Percentiles rank a stretch among this genome's conserved stretches.
phyloP scores from a whole-genome alignment of 2,888 invertebrate genomes.

The Plemyria rubiginata region DNA sequence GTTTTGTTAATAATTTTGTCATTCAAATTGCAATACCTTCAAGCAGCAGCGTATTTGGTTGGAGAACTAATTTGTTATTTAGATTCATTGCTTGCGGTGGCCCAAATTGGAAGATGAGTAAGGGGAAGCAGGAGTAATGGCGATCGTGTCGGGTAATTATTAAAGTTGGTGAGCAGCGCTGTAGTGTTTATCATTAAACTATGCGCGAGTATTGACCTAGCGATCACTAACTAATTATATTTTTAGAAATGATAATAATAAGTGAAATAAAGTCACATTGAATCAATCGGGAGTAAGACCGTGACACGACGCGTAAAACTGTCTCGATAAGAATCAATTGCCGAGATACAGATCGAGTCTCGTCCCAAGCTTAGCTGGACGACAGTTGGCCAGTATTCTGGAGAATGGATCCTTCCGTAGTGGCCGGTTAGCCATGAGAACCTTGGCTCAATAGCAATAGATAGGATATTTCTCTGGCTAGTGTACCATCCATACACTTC shows the following conservation, averaged over 20 bases:
- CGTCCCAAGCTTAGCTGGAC: slow-evolving; percentile 53
- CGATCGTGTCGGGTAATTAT: too few species aligned
- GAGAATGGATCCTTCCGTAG: slow-evolving; percentile 56
- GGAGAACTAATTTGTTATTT: slow-evolving; percentile 59
- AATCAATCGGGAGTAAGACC: slow-evolving; percentile 62
- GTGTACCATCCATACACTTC: slow-evolving; percentile 38
- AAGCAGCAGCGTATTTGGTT: slow-evolving; percentile 41
- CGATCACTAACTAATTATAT: slow-evolving; percentile 51
- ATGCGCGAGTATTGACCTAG: too few species aligned
- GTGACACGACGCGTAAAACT: slow-evolving; percentile 77
- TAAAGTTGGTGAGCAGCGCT: too few species aligned
- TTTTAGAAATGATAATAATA: slow-evolving; percentile 35
- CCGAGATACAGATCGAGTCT: slow-evolving; percentile 70
- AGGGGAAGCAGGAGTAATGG: too few species aligned
- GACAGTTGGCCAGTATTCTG: slow-evolving; percentile 56
- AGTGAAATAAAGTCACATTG: slow-evolving; percentile 46
- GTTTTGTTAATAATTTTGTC: slow-evolving; percentile 49
- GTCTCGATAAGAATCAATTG: slow-evolving; percentile 78
- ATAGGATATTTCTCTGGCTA: slow-evolving; percentile 41
- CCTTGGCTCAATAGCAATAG: slow-evolving; percentile 55
- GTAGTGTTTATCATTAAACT: too few species aligned
- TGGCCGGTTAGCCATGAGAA: slow-evolving; percentile 42
- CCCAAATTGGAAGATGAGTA: slow-evolving; percentile 37
- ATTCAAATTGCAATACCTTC: slow-evolving; percentile 43
- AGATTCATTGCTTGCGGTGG: slow-evolving; percentile 48